Conservation (phyloP, 2,888 invertebrate species). For the Mechanitis mazaeus region DNA sequence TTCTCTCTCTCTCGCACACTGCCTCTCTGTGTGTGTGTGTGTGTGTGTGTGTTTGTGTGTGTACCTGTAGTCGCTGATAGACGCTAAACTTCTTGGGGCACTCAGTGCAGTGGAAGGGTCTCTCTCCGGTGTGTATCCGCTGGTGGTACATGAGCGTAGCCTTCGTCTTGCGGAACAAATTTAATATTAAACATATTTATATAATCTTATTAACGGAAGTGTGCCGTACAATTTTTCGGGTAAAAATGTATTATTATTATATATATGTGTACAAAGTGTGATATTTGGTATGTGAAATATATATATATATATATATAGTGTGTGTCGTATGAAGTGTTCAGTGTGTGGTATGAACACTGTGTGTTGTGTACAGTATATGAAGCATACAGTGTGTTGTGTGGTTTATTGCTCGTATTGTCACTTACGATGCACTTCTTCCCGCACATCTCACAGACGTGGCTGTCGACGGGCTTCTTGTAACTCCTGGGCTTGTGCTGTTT, state of each 20-base stretch:
- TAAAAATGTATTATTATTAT: too few relatives aligned
- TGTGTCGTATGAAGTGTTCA: neutral
- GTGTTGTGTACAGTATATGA: neutral
- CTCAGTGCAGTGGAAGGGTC: slow-evolving; percentile 34
- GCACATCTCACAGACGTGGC: slow-evolving; percentile 54
- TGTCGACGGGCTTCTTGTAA: slow-evolving; percentile 22
- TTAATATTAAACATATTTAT: too few relatives aligned
- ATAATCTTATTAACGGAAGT: too few relatives aligned
- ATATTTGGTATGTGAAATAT: too few relatives aligned
- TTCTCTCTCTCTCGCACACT: too few relatives aligned
- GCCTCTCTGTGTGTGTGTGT: too few relatives aligned
- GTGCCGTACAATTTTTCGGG: too few relatives aligned
- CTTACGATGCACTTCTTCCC: slow-evolving; percentile 57
- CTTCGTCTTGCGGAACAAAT: slow-evolving; percentile 38
- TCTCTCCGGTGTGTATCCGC: slow-evolving; percentile 32
- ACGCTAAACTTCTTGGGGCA: slow-evolving; percentile 42
- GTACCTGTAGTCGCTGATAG: slow-evolving; percentile 37
- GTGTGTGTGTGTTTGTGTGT: neutral
- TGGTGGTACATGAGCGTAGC: slow-evolving; percentile 45
- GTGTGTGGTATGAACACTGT: neutral
- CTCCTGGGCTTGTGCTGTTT: slow-evolving; percentile 17
- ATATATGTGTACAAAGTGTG: too few relatives aligned
- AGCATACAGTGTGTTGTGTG: neutral
- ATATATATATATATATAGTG: neutral
- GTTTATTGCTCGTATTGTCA: neutral